These are phyloP conservation scores for Corythornis madagascariensis DNA, from an alignment of 2,113 vertebrate species.

Conservation along the genomic window DNA sequence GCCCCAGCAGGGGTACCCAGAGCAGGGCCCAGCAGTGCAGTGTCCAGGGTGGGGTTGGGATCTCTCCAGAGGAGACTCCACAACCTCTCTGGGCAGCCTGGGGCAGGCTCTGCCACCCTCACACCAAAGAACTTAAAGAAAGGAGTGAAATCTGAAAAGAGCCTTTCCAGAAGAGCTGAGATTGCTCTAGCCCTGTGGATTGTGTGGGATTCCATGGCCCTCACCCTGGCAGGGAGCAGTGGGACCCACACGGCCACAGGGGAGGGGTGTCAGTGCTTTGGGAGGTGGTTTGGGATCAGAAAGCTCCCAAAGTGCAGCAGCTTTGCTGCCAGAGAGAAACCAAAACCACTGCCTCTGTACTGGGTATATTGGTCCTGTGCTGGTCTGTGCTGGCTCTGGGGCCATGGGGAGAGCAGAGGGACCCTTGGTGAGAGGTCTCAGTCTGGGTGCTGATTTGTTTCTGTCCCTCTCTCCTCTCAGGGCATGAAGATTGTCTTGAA, in stretches of 20 bases:
- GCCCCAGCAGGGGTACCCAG: too few relatives aligned
- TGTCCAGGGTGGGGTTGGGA: too few relatives aligned
- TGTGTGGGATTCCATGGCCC: background rate
- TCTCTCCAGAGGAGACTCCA: too few relatives aligned
- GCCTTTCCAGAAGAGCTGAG: background rate
- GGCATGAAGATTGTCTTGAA: slow-evolving; percentile 93
- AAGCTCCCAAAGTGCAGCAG: background rate
- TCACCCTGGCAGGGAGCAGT: background rate
- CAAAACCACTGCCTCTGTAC: background rate
- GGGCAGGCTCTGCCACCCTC: too few relatives aligned
- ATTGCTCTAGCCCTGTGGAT: background rate
- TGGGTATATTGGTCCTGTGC: background rate
- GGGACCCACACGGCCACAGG: background rate
- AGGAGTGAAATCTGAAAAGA: background rate
- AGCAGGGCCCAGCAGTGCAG: too few relatives aligned
- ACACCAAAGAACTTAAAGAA: background rate
- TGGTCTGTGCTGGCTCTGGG: background rate
- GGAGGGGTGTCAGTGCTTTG: background rate
- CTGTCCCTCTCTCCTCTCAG: slow-evolving; percentile 63
- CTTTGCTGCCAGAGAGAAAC: background rate
- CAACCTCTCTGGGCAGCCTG: too few relatives aligned
- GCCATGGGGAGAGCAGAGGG: background rate
- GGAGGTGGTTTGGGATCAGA: background rate
- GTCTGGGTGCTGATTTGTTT: background rate
- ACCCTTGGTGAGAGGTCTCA: background rate